These are phyloP conservation scores for Phalacrocorax aristotelis DNA, from an alignment of 2,113 vertebrate genomes.

Conservation along the genomic window DNA sequence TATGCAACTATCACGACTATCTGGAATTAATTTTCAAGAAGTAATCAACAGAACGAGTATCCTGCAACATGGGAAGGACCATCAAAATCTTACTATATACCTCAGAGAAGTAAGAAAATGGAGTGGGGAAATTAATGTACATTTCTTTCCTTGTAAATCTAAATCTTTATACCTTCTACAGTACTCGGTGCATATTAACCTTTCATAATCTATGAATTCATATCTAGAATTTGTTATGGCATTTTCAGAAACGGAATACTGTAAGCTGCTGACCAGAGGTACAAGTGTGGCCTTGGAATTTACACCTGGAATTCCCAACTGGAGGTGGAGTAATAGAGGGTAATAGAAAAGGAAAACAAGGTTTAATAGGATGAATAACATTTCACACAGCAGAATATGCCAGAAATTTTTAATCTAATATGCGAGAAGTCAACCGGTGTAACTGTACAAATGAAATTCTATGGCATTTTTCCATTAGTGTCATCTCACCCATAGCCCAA, in stretches of 20 bases:
- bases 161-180: not conserved
- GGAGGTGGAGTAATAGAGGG: not conserved
- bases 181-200: not conserved
- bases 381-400: not conserved
- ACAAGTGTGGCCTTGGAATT: not conserved
- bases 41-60: not conserved
- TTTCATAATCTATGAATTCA: not conserved
- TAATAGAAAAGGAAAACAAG: not conserved
- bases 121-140: not conserved
- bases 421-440: not conserved
- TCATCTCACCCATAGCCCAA: not conserved
- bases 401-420: not conserved
- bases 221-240: not conserved
- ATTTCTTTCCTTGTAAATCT: not conserved
- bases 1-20: not conserved
- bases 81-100: not conserved
- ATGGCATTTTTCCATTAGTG: not conserved
- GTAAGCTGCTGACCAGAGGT: not conserved
- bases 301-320: not conserved
- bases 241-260: not conserved
- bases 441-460: not conserved
- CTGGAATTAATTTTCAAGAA: not conserved
- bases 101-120: not conserved
- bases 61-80: not conserved
- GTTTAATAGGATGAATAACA: not conserved